Base-by-base conservation (phyloP, 2,888 invertebrate genomes). In the Cephus spinipes region DNA sequence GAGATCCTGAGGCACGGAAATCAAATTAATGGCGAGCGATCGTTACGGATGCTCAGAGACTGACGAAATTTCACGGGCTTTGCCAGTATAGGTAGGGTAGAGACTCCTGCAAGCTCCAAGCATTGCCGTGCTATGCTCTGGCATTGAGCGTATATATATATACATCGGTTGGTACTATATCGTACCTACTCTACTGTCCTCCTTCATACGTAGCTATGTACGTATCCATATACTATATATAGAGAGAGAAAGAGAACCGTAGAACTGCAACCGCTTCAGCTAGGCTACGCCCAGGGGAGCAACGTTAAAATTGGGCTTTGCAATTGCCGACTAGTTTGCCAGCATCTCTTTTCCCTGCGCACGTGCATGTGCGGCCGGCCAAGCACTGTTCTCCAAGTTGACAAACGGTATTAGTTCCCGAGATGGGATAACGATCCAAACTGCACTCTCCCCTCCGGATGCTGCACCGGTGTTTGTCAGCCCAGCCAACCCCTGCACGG, bases 251-350 rank as follows among this genome's bases (percentile, higher is more conserved):
- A 36, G 36, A 23, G 71, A 71, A 32, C 71, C 15, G 71, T 71
- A 33, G 71, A 71, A 71, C 15, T 71, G 33, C 71, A 33, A 33
- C 71, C 12, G 32, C 32, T 71, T 32, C 32, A 31, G 33, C 71
- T 31, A 31, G 31, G 71, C 31, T 71, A 33, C 77, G 73, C 76
- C 79, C 79, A 34, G 68, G 76, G 79, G 76, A 76, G 69, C 32
- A 71, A 69, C 74, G 71, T 71, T 76, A 77, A 79, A 79, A 79
- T 75, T 79, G 79, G 74, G 74, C 74, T 79, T 79, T 74, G 76
- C 76, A 69, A 77, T 79, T 79, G 73, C 71, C 74, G 73, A 23
- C 76, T 71, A 71, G 71, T 71, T 71, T 33, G 71, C 33, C 71
- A 33, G 71, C 71, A 33, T 71, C 71, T 71, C 71, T 71, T 71